These are phyloP conservation scores for Prionchulus punctatus DNA, from an alignment of 2,888 invertebrate genomes.

Conservation along the genomic window DNA sequence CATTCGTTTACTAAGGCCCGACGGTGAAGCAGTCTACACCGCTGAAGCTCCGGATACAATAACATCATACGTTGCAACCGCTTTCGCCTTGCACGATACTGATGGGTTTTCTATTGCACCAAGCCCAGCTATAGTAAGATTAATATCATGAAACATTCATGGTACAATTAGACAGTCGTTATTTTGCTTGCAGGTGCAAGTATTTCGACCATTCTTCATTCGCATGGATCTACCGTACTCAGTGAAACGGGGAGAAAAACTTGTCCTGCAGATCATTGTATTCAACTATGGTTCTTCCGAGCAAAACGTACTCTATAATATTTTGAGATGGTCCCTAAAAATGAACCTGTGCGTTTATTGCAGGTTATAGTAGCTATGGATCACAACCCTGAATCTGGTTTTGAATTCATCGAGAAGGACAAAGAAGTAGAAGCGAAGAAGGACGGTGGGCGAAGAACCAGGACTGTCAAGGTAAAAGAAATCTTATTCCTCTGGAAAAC, in stretches of 20 bases:
- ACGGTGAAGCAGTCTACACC: conserved; percentile 41
- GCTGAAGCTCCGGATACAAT: conserved; percentile 60
- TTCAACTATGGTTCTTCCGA: conserved; percentile 70
- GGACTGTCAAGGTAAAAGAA: too few relatives aligned
- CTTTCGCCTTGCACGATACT: conserved; percentile 59
- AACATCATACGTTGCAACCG: conserved; percentile 65
- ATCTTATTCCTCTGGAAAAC: too few relatives aligned
- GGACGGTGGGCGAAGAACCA: too few relatives aligned
- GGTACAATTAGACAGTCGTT: conserved; percentile 10
- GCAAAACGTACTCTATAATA: too few relatives aligned
- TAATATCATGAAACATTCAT: conserved; percentile 21
- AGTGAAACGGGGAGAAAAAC: conserved; percentile 69
- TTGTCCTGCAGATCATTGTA: conserved; percentile 68
- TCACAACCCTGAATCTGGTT: conserved; percentile 46
- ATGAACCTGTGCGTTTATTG: too few relatives aligned
- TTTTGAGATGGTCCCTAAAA: too few relatives aligned
- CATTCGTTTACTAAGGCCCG: too few relatives aligned
- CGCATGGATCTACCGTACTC: conserved; percentile 70
- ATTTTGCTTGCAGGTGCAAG: conserved; percentile 45
- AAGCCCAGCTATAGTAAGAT: conserved; percentile 46
- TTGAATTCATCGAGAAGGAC: conserved; percentile 29
- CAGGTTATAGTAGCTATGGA: conserved; percentile 63
- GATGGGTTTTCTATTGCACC: conserved; percentile 59
- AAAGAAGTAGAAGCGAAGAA: too few relatives aligned
- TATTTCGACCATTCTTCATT: conserved; percentile 67